These are phyloP conservation scores for Acleris literana DNA, from an alignment of 2,888 invertebrate genomes.

Conservation along the genomic window DNA sequence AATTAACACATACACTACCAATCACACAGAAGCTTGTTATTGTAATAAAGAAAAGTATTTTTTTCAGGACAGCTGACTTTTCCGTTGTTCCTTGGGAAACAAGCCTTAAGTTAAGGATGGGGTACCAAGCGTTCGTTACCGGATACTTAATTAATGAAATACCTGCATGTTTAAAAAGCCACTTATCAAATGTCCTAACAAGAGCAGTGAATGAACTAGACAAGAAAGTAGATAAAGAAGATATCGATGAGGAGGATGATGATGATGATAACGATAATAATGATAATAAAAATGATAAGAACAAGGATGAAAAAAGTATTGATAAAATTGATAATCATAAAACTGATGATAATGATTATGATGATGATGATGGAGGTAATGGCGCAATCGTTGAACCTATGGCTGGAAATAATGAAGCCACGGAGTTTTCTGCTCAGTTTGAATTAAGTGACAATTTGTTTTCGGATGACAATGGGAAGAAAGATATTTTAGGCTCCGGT, in stretches of 20 bases:
- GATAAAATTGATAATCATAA: not conserved
- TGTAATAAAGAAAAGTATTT: not conserved
- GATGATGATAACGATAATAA: not conserved
- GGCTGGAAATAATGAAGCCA: not conserved
- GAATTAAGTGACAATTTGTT: not conserved
- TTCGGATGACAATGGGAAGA: constrained; percentile 1
- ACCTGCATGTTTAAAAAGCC: constrained; percentile 45
- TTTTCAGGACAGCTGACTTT: constrained; percentile 42
- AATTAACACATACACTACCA: no score
- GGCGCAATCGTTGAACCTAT: not conserved
- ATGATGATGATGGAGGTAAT: not conserved
- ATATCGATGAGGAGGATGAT: no score
- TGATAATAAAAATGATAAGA: not conserved
- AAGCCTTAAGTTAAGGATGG: constrained; percentile 31
- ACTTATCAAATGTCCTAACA: constrained; percentile 33
- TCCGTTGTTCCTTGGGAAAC: constrained; percentile 40
- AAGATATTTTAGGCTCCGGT: not conserved
- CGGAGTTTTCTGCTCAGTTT: no score
- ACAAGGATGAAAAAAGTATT: not conserved
- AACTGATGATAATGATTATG: not conserved
- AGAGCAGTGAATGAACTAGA: not conserved
- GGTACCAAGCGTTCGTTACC: constrained; percentile 42
- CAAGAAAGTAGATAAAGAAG: not conserved
- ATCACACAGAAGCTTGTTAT: no score
- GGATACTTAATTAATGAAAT: constrained; percentile 52